Evolutionary conservation across 1,140 invertebrate genomes (phyloP).

Genomic region (Antheraea mylitta): DNA sequence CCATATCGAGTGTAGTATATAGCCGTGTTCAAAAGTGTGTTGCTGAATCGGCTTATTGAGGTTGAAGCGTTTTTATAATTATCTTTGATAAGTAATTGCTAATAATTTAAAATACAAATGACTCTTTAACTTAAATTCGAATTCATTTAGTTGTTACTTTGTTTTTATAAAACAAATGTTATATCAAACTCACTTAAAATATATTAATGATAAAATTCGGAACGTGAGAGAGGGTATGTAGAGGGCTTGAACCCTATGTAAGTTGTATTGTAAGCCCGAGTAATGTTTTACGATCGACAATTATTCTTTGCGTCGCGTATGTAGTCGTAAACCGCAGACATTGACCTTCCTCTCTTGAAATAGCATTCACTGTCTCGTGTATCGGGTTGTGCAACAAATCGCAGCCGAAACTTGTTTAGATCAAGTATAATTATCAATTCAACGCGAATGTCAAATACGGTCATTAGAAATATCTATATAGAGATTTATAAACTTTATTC

Average conservation of each 20-base stretch:
- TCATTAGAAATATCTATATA: not conserved
- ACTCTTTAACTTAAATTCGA: no score
- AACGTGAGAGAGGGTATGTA: no score
- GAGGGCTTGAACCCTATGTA: not conserved
- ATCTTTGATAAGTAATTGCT: no score
- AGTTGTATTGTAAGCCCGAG: not conserved
- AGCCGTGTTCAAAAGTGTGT: no score
- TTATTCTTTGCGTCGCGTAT: constrained; percentile 16
- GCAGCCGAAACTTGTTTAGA: constrained; percentile 1
- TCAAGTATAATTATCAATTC: not conserved
- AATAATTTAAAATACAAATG: no score
- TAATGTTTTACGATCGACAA: constrained; percentile 11
- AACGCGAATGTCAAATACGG: not conserved
- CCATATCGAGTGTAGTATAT: no score
- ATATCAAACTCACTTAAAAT: no score
- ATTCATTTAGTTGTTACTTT: no score
- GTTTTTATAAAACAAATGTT: no score
- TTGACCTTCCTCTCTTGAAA: constrained; percentile 40
- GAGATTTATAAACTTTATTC: not conserved
- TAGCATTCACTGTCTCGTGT: constrained; percentile 27
- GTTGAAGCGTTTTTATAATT: no score
- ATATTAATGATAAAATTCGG: no score
- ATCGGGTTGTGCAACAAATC: constrained; percentile 1
- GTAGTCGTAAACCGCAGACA: constrained; percentile 32
- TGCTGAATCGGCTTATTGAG: no score